Evolutionary conservation across 2,888 invertebrate genomes (phyloP).

Genomic region (Sisyra nigra): DNA sequence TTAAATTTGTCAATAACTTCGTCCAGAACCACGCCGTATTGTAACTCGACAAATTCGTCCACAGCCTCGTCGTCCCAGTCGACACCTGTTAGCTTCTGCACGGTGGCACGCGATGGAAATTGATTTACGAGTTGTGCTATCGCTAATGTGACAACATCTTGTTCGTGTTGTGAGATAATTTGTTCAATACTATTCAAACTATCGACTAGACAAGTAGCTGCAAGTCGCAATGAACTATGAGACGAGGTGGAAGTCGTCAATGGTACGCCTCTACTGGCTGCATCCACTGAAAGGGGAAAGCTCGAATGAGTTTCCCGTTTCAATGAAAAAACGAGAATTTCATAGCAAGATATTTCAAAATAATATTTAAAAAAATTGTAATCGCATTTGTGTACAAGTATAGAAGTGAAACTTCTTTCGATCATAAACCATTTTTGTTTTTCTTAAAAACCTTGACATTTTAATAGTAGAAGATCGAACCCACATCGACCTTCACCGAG

Average conservation of each 20-base stretch:
- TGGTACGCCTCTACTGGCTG: conserved; percentile 9
- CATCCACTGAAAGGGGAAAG: conserved; percentile 23
- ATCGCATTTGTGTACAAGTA: no score
- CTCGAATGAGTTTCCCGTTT: conserved; percentile 26
- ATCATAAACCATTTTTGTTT: no score
- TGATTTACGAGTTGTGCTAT: conserved; percentile 21
- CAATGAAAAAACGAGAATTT: conserved; percentile 2
- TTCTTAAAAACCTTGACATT: no score
- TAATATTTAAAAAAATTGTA: not conserved
- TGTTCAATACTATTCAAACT: conserved; percentile 17
- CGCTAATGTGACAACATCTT: conserved; percentile 19
- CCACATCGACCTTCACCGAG: no score
- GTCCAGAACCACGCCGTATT: conserved; percentile 35
- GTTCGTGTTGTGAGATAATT: conserved; percentile 24
- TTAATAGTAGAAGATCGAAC: no score
- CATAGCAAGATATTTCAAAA: not conserved
- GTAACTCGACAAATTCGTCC: conserved; percentile 26
- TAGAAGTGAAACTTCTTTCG: no score
- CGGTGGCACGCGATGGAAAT: conserved; percentile 40
- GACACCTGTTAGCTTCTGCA: conserved; percentile 41
- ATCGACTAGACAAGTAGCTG: conserved; percentile 23
- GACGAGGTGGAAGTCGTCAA: conserved; percentile 9
- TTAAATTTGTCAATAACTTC: conserved; percentile 32
- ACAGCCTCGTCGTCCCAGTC: conserved; percentile 28
- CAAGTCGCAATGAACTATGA: conserved; percentile 15